These are phyloP conservation scores for Trissoscelio sp. DNA, from an alignment of 2,888 invertebrate genomes.

Conservation along the genomic window DNA sequence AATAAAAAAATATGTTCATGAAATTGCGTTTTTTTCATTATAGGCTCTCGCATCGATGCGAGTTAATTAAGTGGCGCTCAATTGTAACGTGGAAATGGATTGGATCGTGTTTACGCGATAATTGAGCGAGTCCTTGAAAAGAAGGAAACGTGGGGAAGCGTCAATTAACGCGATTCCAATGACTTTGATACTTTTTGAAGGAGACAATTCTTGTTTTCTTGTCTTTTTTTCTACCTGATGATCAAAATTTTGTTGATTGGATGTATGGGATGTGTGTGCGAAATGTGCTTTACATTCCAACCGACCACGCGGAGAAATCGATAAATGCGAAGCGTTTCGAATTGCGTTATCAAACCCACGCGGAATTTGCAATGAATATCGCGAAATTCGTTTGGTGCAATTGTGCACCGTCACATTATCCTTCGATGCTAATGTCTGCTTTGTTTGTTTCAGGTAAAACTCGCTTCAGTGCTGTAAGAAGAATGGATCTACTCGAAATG, in stretches of 20 bases:
- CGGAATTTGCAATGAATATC: not conserved
- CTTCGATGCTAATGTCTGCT: not conserved
- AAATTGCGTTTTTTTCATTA: conserved; percentile 46
- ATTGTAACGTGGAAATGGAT: conserved; percentile 51
- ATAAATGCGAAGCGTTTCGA: conserved; percentile 3
- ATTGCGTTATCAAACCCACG: not conserved
- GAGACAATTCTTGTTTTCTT: too few species aligned
- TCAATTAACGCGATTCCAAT: conserved; percentile 40
- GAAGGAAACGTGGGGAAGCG: conserved; percentile 4
- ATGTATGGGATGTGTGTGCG: not conserved
- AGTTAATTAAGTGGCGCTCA: conserved; percentile 58
- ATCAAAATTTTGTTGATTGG: conserved; percentile 12
- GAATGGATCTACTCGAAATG: too few species aligned
- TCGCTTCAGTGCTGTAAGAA: too few species aligned
- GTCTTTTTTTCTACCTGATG: not conserved
- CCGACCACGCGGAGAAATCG: conserved; percentile 6
- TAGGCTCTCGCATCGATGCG: conserved; percentile 7
- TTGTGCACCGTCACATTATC: not conserved
- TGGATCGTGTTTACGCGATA: conserved; percentile 60
- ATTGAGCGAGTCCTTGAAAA: conserved; percentile 47
- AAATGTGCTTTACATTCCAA: conserved; percentile 3
- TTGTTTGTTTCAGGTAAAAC: not conserved
- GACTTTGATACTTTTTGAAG: conserved; percentile 13
- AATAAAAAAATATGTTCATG: conserved; percentile 49
- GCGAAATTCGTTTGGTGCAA: not conserved